Base-by-base conservation (phyloP, 2,888 invertebrate genomes). In the Nemotelus nigrinus region DNA sequence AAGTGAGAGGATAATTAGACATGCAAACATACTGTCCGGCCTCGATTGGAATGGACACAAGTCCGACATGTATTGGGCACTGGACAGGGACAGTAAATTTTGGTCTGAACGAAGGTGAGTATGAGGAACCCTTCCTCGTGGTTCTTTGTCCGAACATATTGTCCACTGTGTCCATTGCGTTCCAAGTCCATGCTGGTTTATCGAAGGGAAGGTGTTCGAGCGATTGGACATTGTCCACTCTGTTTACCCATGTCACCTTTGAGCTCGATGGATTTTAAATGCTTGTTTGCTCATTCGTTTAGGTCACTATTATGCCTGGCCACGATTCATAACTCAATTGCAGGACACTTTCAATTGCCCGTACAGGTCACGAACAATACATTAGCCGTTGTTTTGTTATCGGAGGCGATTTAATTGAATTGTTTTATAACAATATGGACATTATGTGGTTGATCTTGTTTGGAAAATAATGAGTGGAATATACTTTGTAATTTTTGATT, bases 1-100 rank as follows among this genome's bases (percentile, higher is more conserved):
- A 77, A 77, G 67, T 68, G 77, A 68, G 77, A 77, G 77, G 77
- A 77, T 77, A 77, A 77, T 77, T 77, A 77, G 77, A 77, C 77
- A 77, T 77, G 77, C 77, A 77, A 77, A 77, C 77, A 77, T 48
- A 57, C 3, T 48, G 70, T 70, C 70, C 70, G 2, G 70, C 70
- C 70, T 39, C 50, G 70, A 55, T 70, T 7, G 8, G 43, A 47
- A 41, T 70, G 44, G 7, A 7, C 70, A 55, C 39, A 10, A 8
- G 44, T 25, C 45, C 2, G 60, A 60, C 2, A 25, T 63, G 43
- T 63, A 39, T 63, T 63, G 63, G 4, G n/a, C 57, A 8, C 3
- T 63, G 41, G 50, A 48, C 53, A 41, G 53, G 55, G 39, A 43
- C 55, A 70, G n/a, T 25, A 4, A 8, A 25, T 63, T 2, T 63